Base-by-base conservation (phyloP, 2,113 vertebrate species). In the Alligator mississippiensis region DNA sequence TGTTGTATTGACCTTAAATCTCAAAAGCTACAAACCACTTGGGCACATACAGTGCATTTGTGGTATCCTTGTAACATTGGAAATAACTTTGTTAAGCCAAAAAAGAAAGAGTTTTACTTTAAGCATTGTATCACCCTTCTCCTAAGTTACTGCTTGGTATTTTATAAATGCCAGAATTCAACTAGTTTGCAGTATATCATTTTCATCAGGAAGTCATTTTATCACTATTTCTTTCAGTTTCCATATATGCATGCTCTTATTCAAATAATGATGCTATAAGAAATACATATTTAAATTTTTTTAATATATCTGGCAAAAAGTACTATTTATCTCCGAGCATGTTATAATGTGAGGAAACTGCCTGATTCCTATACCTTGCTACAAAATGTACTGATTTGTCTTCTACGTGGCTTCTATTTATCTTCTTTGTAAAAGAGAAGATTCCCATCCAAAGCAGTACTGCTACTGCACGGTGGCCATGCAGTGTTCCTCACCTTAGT, bases 211-310 rank as follows among this genome's bases (percentile, higher is more conserved):
- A 92, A 81, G 77, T 22, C 19, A 87, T 91, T 94, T 95, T 87
- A 84, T 74, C 34, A 76, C 34, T 0, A 87, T 62, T 75, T 94
- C 93, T 93, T 88, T 72, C 4, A 3, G 85, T 1, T 0, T 89
- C 78, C 77, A 94, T 91, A 77, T 84, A 61, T 1, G 38, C 28
- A 24, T 27, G 19, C 55, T 90, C 93, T 11, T 96, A 25, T 91
- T 96, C 94, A 87, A 87, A 77, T 94, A 94, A 95, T 88, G 91
- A 58, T 83, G 86, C 92, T 94, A 1, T 13, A 90, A 16, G 30
- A 78, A 91, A 90, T 78, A 77, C 24, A 68, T 21, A 96, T 93
- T 92, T 93, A 81, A 96, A 91, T 38, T 96, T 97, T 62, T 86
- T 63, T 90, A 38, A 5, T 47, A 47, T 86, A 57, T 90, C 77